phyloP scores from a whole-genome alignment of 1,140 invertebrate species.

The Monomorium pharaonis region DNA sequence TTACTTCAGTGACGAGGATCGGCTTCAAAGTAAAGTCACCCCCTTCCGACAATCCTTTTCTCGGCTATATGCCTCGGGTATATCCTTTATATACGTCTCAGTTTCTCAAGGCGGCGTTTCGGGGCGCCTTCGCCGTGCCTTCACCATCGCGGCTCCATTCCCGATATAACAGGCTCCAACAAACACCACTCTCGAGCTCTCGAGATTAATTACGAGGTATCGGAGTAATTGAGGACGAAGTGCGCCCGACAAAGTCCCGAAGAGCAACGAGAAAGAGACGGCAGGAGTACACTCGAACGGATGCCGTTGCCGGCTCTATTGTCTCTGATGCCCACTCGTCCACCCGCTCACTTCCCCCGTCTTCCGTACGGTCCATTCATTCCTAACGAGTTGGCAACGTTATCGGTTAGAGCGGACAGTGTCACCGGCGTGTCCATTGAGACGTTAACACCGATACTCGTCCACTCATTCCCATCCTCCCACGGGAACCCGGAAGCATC shows the following conservation, averaged over 20 bases:
- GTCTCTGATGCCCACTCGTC: constrained; percentile 24
- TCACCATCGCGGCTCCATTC: background rate
- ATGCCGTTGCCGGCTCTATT: constrained; percentile 52
- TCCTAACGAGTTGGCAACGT: constrained; percentile 80
- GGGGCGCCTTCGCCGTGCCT: background rate
- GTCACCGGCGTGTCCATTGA: constrained; percentile 76
- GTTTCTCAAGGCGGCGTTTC: constrained; percentile 10
- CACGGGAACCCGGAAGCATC: constrained; percentile 30
- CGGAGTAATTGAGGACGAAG: constrained; percentile 68
- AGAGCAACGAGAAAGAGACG: background rate
- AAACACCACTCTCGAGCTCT: constrained; percentile 52
- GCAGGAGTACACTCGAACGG: background rate
- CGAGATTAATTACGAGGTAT: constrained; percentile 72
- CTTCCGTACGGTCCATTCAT: constrained; percentile 65
- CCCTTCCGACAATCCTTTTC: background rate
- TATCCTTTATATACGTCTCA: constrained; percentile 22
- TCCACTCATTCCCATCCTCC: constrained; percentile 37
- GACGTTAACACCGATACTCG: constrained; percentile 81
- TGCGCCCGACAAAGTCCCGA: constrained; percentile 55
- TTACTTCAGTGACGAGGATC: constrained; percentile 10
- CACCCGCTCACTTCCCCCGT: constrained; percentile 15
- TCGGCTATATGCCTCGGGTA: background rate
- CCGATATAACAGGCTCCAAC: constrained; percentile 53
- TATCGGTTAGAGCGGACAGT: constrained; percentile 75
- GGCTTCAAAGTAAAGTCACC: constrained; percentile 9